Evolutionary conservation across 1,140 invertebrate species (phyloP).

Genomic region (Zaprionus camerounensis): DNA sequence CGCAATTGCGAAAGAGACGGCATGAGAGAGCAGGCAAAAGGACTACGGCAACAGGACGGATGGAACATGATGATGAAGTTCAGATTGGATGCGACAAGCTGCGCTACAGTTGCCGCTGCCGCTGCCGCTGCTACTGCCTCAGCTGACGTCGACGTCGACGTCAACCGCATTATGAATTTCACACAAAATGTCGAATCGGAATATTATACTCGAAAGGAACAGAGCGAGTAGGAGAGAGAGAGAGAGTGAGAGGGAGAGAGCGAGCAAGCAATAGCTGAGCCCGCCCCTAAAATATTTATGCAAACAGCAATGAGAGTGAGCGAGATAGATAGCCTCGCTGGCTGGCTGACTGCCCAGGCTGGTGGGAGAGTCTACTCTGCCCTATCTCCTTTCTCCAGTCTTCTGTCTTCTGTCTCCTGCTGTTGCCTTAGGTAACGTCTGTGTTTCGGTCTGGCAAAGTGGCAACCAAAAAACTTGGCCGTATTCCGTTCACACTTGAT

Average conservation of each 20-base stretch:
- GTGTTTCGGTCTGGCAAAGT: constrained; percentile 20
- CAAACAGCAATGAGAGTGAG: constrained; percentile 1
- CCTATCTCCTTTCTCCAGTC: background rate
- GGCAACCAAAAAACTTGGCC: constrained; percentile 65
- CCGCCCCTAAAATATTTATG: constrained; percentile 70
- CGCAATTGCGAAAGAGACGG: constrained; percentile 43
- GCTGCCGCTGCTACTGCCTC: background rate
- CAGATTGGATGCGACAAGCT: constrained; percentile 60
- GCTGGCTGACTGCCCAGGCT: background rate
- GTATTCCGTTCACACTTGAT: constrained; percentile 78
- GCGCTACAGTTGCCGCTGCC: constrained; percentile 15
- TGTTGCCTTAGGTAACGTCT: constrained; percentile 34
- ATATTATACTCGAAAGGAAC: constrained; percentile 43
- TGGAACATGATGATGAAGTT: constrained; percentile 68
- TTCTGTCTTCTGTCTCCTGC: background rate
- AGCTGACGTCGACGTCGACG: constrained; percentile 20
- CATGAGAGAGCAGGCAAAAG: constrained; percentile 58
- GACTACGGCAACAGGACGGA: constrained; percentile 67
- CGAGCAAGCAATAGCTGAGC: constrained; percentile 20
- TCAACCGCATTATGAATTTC: constrained; percentile 72
- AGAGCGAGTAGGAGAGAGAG: background rate
- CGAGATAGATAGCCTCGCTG: constrained; percentile 13
- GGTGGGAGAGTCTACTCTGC: background rate
- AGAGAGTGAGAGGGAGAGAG: background rate
- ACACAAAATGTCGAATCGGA: constrained; percentile 83